Percentiles rank a stretch among this genome's conserved stretches.
These are phyloP conservation scores for Halcyon leucocephala DNA, from an alignment of 2,797 vertebrate genomes.

Conservation along the genomic window DNA sequence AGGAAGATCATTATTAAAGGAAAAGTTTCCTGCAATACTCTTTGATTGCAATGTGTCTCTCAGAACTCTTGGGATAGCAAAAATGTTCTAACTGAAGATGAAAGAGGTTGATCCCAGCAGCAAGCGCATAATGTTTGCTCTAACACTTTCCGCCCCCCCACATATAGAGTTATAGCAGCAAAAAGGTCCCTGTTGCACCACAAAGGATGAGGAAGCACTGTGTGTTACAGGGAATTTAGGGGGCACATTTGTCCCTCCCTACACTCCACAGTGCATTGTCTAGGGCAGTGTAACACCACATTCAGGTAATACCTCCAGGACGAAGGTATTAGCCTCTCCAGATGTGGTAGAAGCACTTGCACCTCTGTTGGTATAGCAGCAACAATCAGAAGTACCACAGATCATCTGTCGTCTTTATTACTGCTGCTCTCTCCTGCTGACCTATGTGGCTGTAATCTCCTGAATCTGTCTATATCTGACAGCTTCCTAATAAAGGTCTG, in stretches of 20 bases:
- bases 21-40: not conserved
- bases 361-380: not conserved
- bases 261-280: not conserved
- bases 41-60: slow-evolving; percentile 11
- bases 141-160: not conserved
- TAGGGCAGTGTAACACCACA: not conserved
- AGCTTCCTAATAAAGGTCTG: slow-evolving; percentile 20
- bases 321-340: not conserved
- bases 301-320: not conserved
- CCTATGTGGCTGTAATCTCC: not conserved
- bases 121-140: not conserved
- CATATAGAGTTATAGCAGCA: not conserved
- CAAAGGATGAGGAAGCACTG: not conserved
- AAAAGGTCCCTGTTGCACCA: not conserved
- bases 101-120: not conserved
- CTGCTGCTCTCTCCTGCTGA: not conserved
- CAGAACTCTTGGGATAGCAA: not conserved
- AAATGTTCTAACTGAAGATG: not conserved
- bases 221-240: not conserved
- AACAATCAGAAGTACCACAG: not conserved
- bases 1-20: not conserved
- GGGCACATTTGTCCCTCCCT: not conserved
- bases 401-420: slow-evolving; percentile 39
- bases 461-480: not conserved
- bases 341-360: not conserved